Percentiles rank a stretch among this genome's conserved stretches.
These are phyloP conservation scores for Hemicentrotus pulcherrimus DNA, from an alignment of 35 echinoderm and acorn worm genomes.

Conservation along the genomic window DNA sequence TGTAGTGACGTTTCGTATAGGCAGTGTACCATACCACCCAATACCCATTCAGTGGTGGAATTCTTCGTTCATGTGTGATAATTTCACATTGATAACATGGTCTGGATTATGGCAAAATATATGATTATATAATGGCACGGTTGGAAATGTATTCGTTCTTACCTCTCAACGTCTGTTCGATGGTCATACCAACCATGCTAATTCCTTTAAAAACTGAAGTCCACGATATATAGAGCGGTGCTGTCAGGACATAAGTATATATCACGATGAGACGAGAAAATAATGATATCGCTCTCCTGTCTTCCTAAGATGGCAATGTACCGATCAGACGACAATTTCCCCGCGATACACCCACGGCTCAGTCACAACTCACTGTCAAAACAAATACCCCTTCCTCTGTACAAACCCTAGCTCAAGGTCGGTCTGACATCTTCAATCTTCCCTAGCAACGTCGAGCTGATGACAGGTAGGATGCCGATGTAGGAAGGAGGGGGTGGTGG, in stretches of 20 bases:
- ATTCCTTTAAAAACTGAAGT: neutral
- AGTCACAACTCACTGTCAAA: neutral
- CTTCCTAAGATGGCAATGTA: neutral
- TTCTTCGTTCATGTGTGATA: neutral
- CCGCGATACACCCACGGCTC: neutral
- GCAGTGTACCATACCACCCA: neutral
- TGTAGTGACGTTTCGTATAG: neutral
- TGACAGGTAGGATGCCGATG: neutral
- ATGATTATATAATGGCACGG: neutral
- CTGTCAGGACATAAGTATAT: neutral
- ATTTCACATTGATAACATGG: neutral
- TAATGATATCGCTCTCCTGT: neutral
- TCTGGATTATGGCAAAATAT: neutral
- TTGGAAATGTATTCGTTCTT: neutral
- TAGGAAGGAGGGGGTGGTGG: neutral
- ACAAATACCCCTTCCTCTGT: neutral
- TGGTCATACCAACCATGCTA: neutral
- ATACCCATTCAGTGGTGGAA: neutral
- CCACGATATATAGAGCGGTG: neutral
- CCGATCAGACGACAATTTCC: neutral
- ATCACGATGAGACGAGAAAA: neutral
- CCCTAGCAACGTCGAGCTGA: neutral
- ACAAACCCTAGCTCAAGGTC: neutral
- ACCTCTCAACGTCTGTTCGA: neutral
- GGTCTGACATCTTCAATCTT: neutral